Evolutionary conservation across 2,888 invertebrate genomes (phyloP), one percentile per base, ranked within the genome.

Genomic region (Drosophila bunnanda): DNA sequence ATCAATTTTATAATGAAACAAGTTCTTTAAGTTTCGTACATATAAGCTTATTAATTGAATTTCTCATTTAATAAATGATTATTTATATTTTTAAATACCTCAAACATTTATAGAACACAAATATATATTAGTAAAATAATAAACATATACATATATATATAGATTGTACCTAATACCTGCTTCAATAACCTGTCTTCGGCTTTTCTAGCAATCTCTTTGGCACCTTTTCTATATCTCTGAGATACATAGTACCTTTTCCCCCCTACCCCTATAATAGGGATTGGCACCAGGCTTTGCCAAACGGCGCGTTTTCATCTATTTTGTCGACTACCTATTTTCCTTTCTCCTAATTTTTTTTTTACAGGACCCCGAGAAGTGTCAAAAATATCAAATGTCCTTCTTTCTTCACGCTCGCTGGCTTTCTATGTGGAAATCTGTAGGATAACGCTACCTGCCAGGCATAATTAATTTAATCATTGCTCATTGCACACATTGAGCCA

Each of bases 401-500:
- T 67, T 58, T 73, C 60, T 60, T 59, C 66, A 74, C 80, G 85
- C 89, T 84, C 61, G 38, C n/a, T 87, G 89, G 74, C 65, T 61
- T 71, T 81, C 82, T 79, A 81, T 84, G 60, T n/a, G 58, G 46
- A 30, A 30, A 53, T 41, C 28, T 39, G 55, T 76, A 74, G 62
- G 59, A 58, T 39, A 22, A 44, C 17, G 68, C 76, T 89, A 86
- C 85, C 85, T 86, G 85, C 75, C 80, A 66, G 66, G 74, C 86
- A 89, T 86, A 88, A 86, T 86, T 89, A 86, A 86, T 86, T 85
- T 85, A 85, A 88, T 89, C 86, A 88, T 80, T 85, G 89, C 87
- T 77, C 87, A 86, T 72, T 77, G 83, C 77, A 75, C 79, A 80
- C 75, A 69, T 52, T 65, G 44, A 70, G 41, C n/a, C n/a, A 41